A percentile compares a stretch with the other conserved stretches of the same genome.
Conservation (phyloP, 2,888 invertebrate genomes). For the Lamproptera curius region DNA sequence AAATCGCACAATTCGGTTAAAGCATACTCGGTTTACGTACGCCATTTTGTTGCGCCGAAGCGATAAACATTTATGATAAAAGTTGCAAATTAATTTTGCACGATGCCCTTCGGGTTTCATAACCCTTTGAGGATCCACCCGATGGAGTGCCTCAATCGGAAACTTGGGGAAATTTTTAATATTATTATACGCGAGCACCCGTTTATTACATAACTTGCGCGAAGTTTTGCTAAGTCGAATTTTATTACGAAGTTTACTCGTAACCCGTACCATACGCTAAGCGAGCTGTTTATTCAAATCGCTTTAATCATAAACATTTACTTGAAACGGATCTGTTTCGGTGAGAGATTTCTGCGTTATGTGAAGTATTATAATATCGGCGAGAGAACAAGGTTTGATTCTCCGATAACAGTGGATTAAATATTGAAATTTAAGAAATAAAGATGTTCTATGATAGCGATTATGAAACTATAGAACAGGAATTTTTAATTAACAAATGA, state of each 20-base stretch:
- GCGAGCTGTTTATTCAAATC: conserved; percentile 4
- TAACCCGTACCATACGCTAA: background rate
- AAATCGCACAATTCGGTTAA: too few species aligned
- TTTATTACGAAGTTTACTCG: conserved; percentile 10
- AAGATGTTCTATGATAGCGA: too few species aligned
- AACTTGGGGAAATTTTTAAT: conserved; percentile 25
- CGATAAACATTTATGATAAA: conserved; percentile 22
- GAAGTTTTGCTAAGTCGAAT: conserved; percentile 9
- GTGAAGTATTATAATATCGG: too few species aligned
- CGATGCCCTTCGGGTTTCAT: conserved; percentile 7
- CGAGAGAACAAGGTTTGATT: too few species aligned
- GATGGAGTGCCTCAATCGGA: conserved; percentile 35
- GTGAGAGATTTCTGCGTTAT: too few species aligned
- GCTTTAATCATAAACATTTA: background rate
- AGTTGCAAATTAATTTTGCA: conserved; percentile 24
- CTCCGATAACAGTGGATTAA: too few species aligned
- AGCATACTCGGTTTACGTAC: too few species aligned
- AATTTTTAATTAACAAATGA: too few species aligned
- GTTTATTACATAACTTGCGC: conserved; percentile 14
- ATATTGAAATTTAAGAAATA: too few species aligned
- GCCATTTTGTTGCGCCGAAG: conserved; percentile 5
- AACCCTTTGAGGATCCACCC: conserved; percentile 32
- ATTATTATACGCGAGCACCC: conserved; percentile 15
- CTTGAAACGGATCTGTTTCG: background rate
- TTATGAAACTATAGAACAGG: too few species aligned